Percentiles rank a stretch among this genome's conserved stretches.
These are phyloP conservation scores for Tinea trinotella DNA, from an alignment of 2,888 invertebrate species.

Conservation along the genomic window DNA sequence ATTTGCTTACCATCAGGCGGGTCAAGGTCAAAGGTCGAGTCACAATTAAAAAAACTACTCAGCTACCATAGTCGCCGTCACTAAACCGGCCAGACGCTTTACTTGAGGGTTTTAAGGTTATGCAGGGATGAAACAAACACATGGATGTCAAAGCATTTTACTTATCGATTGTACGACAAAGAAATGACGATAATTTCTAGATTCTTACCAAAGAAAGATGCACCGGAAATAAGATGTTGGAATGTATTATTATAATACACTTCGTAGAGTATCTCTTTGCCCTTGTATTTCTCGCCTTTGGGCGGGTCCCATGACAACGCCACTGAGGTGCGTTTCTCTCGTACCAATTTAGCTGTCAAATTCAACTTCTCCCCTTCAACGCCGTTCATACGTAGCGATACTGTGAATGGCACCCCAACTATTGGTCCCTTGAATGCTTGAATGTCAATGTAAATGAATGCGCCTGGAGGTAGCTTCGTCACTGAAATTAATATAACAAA, in stretches of 20 bases:
- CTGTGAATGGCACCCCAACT: conserved; percentile 64
- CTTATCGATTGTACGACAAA: too few relatives aligned
- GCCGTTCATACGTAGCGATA: conserved; percentile 62
- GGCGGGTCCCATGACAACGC: conserved; percentile 79
- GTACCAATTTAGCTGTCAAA: conserved; percentile 60
- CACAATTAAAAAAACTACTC: too few relatives aligned
- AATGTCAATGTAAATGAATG: conserved; percentile 68
- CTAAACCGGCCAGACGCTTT: too few relatives aligned
- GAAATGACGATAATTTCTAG: too few relatives aligned
- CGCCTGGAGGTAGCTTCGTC: conserved; percentile 67
- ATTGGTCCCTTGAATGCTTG: conserved; percentile 73
- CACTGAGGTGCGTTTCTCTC: conserved; percentile 73
- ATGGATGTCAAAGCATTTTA: too few relatives aligned
- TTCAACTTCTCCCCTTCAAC: conserved; percentile 62
- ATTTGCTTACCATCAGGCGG: too few relatives aligned
- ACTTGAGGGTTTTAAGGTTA: too few relatives aligned
- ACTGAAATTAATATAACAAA: conserved; percentile 56
- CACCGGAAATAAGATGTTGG: conserved; percentile 6
- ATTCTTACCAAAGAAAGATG: conserved; percentile 19
- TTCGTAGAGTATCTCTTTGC: conserved; percentile 71
- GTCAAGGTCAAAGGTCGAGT: too few relatives aligned
- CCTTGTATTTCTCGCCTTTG: conserved; percentile 60
- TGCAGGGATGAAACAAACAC: too few relatives aligned
- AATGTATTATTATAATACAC: conserved; percentile 73
- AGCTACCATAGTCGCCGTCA: too few relatives aligned